phyloP scores from a whole-genome alignment of 2,888 invertebrate genomes.

The Drosophila atripex region DNA sequence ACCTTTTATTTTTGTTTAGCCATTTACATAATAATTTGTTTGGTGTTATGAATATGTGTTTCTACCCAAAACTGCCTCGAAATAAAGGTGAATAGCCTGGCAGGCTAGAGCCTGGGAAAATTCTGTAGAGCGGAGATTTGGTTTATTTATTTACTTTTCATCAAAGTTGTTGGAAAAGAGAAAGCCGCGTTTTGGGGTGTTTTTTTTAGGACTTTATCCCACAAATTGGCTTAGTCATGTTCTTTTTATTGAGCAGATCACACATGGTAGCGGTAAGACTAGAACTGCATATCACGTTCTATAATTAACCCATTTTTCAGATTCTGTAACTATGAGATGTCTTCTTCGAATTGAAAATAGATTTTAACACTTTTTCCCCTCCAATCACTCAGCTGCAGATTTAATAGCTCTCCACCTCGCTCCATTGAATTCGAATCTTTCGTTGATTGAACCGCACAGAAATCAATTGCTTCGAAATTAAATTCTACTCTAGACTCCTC shows the following conservation, averaged over 20 bases:
- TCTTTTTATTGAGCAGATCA: slow-evolving; percentile 9
- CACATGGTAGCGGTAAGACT: slow-evolving; percentile 13
- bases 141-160: neutral
- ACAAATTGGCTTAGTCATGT: slow-evolving; percentile 18
- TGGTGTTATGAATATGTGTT: slow-evolving; percentile 6
- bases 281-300: slow-evolving; percentile 16
- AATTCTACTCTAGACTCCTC: slow-evolving; percentile 3
- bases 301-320: slow-evolving; percentile 20
- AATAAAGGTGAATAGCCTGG: slow-evolving; percentile 21
- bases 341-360: too few species aligned
- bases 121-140: slow-evolving; percentile 1
- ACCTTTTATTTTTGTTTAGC: slow-evolving; percentile 49
- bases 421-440: slow-evolving; percentile 30
- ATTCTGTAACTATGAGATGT: too few species aligned
- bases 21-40: slow-evolving; percentile 28
- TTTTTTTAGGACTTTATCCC: slow-evolving; percentile 17
- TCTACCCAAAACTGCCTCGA: slow-evolving; percentile 16
- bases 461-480: slow-evolving; percentile 46
- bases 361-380: neutral
- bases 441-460: slow-evolving; percentile 57
- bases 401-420: slow-evolving; percentile 1
- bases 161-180: slow-evolving; percentile 20
- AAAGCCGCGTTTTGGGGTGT: slow-evolving; percentile 10
- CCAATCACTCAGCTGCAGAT: slow-evolving; percentile 17
- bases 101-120: slow-evolving; percentile 21